phyloP scores from a whole-genome alignment of 2,888 invertebrate genomes.

The Chrysopilus asiliformis region DNA sequence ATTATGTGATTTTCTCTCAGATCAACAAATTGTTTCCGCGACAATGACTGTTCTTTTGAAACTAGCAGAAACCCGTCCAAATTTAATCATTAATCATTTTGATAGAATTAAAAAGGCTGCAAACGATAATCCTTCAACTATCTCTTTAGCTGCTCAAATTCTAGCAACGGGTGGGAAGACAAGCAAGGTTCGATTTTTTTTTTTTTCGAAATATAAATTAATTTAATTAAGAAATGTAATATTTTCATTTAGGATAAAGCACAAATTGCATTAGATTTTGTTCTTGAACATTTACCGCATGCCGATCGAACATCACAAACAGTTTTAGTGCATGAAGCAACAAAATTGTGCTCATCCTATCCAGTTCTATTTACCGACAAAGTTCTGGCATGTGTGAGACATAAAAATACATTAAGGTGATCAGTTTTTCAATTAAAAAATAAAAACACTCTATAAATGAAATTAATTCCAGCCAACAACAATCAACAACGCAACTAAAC shows the following conservation, averaged over 20 bases:
- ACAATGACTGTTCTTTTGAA: conserved; percentile 63
- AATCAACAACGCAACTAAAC: conserved; percentile 25
- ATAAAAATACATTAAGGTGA: conserved; percentile 43
- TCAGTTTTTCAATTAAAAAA: too few relatives aligned
- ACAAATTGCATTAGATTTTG: conserved; percentile 68
- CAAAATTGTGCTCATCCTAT: conserved; percentile 64
- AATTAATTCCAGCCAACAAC: conserved; percentile 27
- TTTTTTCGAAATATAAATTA: conserved; percentile 1
- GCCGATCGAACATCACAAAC: conserved; percentile 62
- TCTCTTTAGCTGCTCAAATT: conserved; percentile 54
- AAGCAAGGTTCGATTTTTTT: conserved; percentile 41
- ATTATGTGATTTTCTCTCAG: conserved; percentile 58
- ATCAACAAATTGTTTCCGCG: conserved; percentile 44
- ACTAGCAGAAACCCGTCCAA: conserved; percentile 56
- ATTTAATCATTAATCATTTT: conserved; percentile 56
- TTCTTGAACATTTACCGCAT: conserved; percentile 57
- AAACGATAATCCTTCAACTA: conserved; percentile 49
- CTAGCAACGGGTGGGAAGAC: conserved; percentile 58
- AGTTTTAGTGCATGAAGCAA: conserved; percentile 64
- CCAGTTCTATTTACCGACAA: conserved; percentile 70
- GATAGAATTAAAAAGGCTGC: conserved; percentile 53
- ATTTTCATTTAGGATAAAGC: conserved; percentile 51
- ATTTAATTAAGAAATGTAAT: conserved; percentile 4
- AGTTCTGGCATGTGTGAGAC: conserved; percentile 58
- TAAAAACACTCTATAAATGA: conserved; percentile 9